Evolutionary conservation across 1,140 invertebrate species (phyloP), one percentile per base, ranked within the genome.

Genomic region (Sycophila sp.): DNA sequence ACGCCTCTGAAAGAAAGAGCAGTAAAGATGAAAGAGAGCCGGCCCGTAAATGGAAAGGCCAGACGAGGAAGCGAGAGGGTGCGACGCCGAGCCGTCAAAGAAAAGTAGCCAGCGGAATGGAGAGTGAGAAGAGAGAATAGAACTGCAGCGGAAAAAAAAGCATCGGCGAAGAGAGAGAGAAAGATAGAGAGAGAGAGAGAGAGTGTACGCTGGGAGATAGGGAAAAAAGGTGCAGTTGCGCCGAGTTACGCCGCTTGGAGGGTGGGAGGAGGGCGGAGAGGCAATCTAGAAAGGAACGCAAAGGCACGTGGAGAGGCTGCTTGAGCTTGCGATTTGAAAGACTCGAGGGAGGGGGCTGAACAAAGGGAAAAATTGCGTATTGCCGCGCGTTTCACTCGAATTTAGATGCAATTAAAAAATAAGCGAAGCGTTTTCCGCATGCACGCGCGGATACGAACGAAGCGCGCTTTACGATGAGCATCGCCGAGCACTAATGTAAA

Each of bases 91-190:
- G 40, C 24, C 38, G 47, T 64, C 45, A 64, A 64, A 64, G 45
- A 64, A 32, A 51, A 64, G 59, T 62, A 62, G 60, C 60, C 60
- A 26, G 28, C 26, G 24, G 28, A 55, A 55, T n/a, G 28, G 15
- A 59, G 19, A 19, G 34, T 13, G 30, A 38, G n/a, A 56, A 19
- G 30, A 56, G n/a, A 34, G 28, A 30, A 56, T 10, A 59, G 55
- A 38, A 38, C 15, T 4, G 51, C n/a, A 32, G 15, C n/a, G 32
- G 3, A 17, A 15, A 17, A 38, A 8, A 40, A 38, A 59, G 24
- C 13, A 59, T 59, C 28, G 53, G 32, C 26, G 26, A 56, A 47
- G 17, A n/a, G 28, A 1, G 36, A 36, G 17, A 15, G 22, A 15
- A 30, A 42, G 22, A 22, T 2, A 7, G 42, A 11, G 4, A 47